phyloP scores from a whole-genome alignment of 2,888 invertebrate species.

The Temnothorax rugatulus region DNA sequence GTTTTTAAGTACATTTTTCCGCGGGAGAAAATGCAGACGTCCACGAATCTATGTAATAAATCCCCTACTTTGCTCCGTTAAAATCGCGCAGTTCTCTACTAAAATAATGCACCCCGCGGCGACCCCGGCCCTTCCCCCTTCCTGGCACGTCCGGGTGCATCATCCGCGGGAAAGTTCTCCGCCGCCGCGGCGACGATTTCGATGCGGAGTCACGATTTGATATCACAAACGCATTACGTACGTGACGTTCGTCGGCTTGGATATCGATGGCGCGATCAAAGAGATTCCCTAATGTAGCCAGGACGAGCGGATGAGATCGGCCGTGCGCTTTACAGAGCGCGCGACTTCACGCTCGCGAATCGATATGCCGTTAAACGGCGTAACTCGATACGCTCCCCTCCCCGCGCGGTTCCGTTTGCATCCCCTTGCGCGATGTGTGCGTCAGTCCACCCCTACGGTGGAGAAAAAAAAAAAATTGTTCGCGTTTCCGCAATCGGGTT shows the following conservation, averaged over 20 bases:
- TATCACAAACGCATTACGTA: conserved; percentile 56
- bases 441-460: neutral
- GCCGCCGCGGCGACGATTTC: conserved; percentile 26
- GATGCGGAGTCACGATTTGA: conserved; percentile 53
- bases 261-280: conserved; percentile 45
- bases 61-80: conserved; percentile 33
- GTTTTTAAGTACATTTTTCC: conserved; percentile 39
- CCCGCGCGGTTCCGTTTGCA: neutral
- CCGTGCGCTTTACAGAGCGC: neutral
- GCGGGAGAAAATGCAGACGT: neutral
- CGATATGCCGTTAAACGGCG: conserved; percentile 47
- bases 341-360: conserved; percentile 44
- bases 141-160: neutral
- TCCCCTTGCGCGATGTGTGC: neutral
- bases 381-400: conserved; percentile 21
- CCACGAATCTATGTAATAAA: conserved; percentile 38
- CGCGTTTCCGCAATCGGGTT: conserved; percentile 27
- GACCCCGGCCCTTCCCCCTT: neutral
- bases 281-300: conserved; percentile 44
- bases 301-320: neutral
- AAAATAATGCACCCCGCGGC: conserved; percentile 12
- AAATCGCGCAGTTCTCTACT: conserved; percentile 25
- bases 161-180: neutral
- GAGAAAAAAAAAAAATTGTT: conserved; percentile 19
- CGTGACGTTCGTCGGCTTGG: conserved; percentile 46